Base-by-base conservation (phyloP, 2,888 invertebrate genomes). In the Caenorhabditis becei region DNA sequence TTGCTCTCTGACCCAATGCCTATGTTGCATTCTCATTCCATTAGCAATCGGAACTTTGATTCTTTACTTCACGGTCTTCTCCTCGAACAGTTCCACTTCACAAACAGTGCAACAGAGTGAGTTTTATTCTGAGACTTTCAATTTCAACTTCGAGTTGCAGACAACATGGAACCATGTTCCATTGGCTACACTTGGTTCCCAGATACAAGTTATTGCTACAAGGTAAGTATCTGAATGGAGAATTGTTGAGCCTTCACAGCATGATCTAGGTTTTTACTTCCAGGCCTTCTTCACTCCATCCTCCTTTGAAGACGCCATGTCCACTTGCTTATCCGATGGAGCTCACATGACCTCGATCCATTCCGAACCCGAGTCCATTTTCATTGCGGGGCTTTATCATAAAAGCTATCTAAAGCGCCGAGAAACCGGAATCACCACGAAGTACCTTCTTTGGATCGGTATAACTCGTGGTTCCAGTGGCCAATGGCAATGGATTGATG, bases 301-400 rank as follows among this genome's bases (percentile, higher is more conserved):
- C 3, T 23, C 20, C 3, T 49, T 49, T 14, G 5, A 26, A 24
- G 35, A 20, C 1, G 66, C 66, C 8, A 20, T 32, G 20, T 10
- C 3, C 1, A 20, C 20, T 20, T 66, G 66, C 32, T 32, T 32
- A 20, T 18, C 35, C 1, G 28, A 24, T 8, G 37, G 49, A 7
- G 66, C 53, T 37, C 28, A 66, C 18, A 23, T 66, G 10, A 16
- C 20, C 2, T 66, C 66, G 23, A 66, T 66, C 10, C 66, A 66
- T 23, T 51, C 51, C 2, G 16, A 54, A 37, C 23, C 7, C n/a
- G 66, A 66, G 24, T 26, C 32, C 24, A 7, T 51, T 7, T 26
- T 66, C 24, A n/a, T 66, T 11, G 35, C 54, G 20, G 53, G 66
- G n/a, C n/a, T 23, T 20, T 62, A 35, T 23, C 44, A 44, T 8